phyloP scores from a whole-genome alignment of 2,888 invertebrate species.

The Limulus polyphemus region DNA sequence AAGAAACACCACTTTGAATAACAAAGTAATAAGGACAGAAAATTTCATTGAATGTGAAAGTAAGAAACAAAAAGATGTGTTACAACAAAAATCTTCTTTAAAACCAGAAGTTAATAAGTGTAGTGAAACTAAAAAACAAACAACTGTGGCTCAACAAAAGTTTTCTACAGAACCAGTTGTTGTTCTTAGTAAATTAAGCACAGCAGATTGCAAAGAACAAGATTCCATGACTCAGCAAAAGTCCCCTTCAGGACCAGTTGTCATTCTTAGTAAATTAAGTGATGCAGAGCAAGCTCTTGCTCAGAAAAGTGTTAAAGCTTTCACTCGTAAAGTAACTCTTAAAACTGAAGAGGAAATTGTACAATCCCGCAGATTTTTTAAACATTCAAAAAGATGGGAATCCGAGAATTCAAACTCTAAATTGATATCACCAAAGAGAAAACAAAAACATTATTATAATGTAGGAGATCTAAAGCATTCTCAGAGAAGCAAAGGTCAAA shows the following conservation, averaged over 20 bases:
- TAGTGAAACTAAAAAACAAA: too few relatives aligned
- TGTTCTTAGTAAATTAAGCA: too few relatives aligned
- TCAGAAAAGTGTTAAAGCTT: constrained; percentile 51
- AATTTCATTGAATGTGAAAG: too few relatives aligned
- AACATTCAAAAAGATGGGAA: background rate
- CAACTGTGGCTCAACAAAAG: too few relatives aligned
- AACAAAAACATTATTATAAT: background rate
- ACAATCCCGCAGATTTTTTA: background rate
- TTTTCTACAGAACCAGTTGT: too few relatives aligned
- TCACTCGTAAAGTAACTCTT: constrained; percentile 44
- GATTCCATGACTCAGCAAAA: too few relatives aligned
- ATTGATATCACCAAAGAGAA: background rate
- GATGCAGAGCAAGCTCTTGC: constrained; percentile 48
- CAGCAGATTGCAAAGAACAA: too few relatives aligned
- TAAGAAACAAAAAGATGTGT: too few relatives aligned
- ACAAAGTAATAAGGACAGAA: too few relatives aligned
- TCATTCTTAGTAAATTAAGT: constrained; percentile 49
- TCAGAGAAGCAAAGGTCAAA: constrained; percentile 6
- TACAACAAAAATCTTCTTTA: too few relatives aligned
- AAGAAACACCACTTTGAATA: too few relatives aligned
- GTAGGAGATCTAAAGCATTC: constrained; percentile 4
- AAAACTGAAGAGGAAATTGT: constrained; percentile 7
- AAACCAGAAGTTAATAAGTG: too few relatives aligned
- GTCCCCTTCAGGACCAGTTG: constrained; percentile 42
- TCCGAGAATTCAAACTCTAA: constrained; percentile 2